Conservation (phyloP, 2,888 invertebrate species). For the Pristionchus japonicus region DNA sequence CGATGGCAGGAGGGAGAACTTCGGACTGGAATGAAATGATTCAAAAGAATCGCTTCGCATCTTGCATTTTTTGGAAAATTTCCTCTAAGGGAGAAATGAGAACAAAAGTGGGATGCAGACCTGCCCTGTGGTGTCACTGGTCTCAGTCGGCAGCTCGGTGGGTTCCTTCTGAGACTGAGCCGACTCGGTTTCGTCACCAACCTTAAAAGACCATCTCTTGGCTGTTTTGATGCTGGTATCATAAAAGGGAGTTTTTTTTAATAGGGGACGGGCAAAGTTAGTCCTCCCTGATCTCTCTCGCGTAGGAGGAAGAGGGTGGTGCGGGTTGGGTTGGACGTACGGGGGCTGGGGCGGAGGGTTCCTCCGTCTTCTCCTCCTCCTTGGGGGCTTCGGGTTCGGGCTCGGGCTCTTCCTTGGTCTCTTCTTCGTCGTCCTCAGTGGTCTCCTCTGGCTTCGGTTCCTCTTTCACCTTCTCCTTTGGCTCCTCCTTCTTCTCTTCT, state of each 20-base stretch:
- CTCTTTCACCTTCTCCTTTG: neutral
- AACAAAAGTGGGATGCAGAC: no score
- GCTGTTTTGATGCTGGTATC: neutral
- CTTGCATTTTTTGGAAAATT: no score
- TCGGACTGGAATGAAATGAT: conserved; percentile 4
- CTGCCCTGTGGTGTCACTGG: conserved; percentile 20
- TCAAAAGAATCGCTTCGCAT: no score
- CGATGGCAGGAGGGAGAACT: neutral
- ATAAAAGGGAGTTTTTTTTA: no score
- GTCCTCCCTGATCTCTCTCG: no score
- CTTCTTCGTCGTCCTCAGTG: neutral
- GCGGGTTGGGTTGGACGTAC: neutral
- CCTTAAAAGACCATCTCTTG: neutral
- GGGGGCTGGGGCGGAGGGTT: neutral
- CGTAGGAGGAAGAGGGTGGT: no score
- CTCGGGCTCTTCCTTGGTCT: neutral
- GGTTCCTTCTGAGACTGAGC: neutral
- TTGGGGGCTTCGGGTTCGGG: neutral
- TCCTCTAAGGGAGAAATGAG: no score
- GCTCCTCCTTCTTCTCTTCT: neutral
- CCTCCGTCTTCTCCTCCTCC: neutral
- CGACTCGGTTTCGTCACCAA: neutral
- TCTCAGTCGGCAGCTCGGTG: conserved; percentile 20
- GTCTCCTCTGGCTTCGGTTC: neutral
- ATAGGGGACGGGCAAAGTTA: no score